Conservation (phyloP, 2,113 vertebrate genomes). For the Caranx melampygus region DNA sequence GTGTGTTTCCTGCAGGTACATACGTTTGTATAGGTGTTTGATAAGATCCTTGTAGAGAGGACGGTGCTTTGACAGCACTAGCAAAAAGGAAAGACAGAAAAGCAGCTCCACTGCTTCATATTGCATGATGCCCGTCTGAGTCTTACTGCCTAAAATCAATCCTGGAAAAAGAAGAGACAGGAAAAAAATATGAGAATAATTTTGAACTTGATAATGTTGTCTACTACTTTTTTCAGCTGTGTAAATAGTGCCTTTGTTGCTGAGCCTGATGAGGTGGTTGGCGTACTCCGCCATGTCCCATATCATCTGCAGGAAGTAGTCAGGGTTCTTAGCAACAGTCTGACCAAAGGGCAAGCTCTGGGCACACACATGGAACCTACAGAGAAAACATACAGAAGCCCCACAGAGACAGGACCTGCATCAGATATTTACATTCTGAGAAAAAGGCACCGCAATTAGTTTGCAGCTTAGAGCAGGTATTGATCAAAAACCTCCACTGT, state of each 20-base stretch:
- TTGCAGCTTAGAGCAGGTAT: not conserved
- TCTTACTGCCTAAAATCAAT: conserved; percentile 50
- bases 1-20: conserved; percentile 30
- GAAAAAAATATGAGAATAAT: not conserved
- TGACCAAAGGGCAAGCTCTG: conserved; percentile 90
- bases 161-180: conserved; percentile 46
- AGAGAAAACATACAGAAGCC: not conserved
- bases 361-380: conserved; percentile 92
- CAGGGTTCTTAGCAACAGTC: conserved; percentile 85
- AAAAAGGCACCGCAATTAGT: not conserved
- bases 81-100: conserved; percentile 80
- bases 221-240: not conserved
- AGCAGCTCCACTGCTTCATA: conserved; percentile 81
- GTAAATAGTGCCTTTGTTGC: conserved; percentile 85
- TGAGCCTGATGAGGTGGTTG: conserved; percentile 79
- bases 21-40: conserved; percentile 75
- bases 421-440: conserved; percentile 28
- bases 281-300: conserved; percentile 78
- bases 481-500: conserved; percentile 9
- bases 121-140: conserved; percentile 66
- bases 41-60: conserved; percentile 71
- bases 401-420: not conserved
- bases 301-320: conserved; percentile 88
- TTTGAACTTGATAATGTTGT: not conserved
- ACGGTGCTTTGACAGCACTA: conserved; percentile 69